Conservation (phyloP, 37 sponge, comb jelly and placozoan genomes). For the Sycon ciliatum region DNA sequence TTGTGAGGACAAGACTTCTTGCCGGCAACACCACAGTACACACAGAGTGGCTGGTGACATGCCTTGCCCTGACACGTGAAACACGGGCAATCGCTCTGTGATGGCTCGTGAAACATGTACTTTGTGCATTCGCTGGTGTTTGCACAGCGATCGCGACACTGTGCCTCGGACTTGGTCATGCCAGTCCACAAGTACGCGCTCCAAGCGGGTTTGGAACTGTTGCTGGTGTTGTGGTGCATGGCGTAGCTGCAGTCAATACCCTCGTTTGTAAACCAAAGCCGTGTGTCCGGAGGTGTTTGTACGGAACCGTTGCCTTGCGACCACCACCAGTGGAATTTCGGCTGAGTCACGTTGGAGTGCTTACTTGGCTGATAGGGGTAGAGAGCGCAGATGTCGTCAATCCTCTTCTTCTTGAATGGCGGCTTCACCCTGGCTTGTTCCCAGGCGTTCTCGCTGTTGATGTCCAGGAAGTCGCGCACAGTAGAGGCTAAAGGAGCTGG, state of each 20-base stretch:
- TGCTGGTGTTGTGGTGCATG: background rate
- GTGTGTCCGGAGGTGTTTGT: conserved; percentile 36
- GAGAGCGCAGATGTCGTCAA: background rate
- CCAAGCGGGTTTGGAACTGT: no score
- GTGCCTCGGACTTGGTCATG: conserved; percentile 2
- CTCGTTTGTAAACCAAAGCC: conserved; percentile 12
- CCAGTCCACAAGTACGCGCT: conserved; percentile 19
- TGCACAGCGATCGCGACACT: conserved; percentile 18
- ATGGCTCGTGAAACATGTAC: conserved; percentile 3
- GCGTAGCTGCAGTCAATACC: background rate
- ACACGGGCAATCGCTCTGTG: background rate
- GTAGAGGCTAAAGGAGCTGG: background rate
- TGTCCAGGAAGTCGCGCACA: conserved; percentile 10
- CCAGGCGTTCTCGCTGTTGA: conserved; percentile 40
- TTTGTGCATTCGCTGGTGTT: conserved; percentile 17
- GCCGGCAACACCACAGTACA: background rate
- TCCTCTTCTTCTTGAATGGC: conserved; percentile 26
- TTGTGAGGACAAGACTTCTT: background rate
- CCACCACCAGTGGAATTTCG: conserved; percentile 56
- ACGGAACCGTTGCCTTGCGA: background rate
- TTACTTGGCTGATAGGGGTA: no score
- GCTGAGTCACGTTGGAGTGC: no score
- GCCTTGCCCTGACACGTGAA: background rate
- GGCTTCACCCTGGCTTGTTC: conserved; percentile 22
- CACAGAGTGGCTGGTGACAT: background rate